These are phyloP conservation scores for Pygoscelis adeliae DNA, from an alignment of 2,113 vertebrate genomes.

Conservation along the genomic window DNA sequence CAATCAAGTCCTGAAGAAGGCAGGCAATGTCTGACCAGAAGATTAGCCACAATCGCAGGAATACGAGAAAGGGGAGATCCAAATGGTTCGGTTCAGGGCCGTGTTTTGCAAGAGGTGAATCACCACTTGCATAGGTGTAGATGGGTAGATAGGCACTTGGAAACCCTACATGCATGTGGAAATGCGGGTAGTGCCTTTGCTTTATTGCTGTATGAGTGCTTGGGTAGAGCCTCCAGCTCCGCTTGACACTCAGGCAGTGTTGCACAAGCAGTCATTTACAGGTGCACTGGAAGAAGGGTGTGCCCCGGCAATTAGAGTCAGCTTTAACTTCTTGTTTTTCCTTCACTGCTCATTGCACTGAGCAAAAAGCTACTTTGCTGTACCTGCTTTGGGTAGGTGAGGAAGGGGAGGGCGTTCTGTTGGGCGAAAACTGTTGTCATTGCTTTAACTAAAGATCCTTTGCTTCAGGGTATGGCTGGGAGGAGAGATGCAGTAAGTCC, in stretches of 20 bases:
- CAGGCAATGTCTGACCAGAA: neutral
- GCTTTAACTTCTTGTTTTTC: neutral
- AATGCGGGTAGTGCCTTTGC: neutral
- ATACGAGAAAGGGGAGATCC: neutral
- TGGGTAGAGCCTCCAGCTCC: neutral
- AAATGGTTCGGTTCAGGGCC: neutral
- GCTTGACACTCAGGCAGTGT: neutral
- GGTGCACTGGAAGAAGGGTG: slow-evolving; percentile 15
- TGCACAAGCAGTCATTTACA: slow-evolving; percentile 27
- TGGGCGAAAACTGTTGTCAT: neutral
- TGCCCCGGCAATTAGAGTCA: neutral
- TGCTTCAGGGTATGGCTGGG: neutral
- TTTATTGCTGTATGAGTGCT: neutral
- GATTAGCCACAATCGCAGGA: neutral
- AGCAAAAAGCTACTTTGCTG: neutral
- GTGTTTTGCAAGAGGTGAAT: slow-evolving; percentile 8
- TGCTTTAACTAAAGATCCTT: neutral
- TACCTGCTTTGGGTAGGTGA: neutral
- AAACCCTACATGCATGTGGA: neutral
- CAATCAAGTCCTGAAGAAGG: neutral
- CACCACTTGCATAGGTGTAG: neutral
- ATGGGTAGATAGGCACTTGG: neutral
- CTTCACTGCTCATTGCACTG: neutral
- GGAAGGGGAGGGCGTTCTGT: neutral
- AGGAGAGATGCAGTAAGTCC: neutral